These are phyloP conservation scores for Orthonychiurus folsomi DNA, from an alignment of 2,888 invertebrate genomes.

Conservation along the genomic window DNA sequence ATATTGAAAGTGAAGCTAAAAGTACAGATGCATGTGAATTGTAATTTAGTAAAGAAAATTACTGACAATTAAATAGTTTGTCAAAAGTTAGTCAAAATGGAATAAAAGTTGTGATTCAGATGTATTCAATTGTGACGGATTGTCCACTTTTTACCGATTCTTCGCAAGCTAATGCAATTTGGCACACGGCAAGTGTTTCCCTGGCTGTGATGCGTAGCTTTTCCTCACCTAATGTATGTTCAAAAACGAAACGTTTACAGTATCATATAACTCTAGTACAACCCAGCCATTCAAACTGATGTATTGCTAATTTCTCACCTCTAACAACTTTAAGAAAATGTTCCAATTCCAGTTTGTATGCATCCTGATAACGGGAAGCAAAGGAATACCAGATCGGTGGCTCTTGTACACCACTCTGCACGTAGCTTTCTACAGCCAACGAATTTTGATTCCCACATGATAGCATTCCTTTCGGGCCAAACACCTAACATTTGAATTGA, in stretches of 20 bases:
- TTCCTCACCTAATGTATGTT: slow-evolving; percentile 44
- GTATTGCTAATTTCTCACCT: too few species aligned
- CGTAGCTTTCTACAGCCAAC: slow-evolving; percentile 46
- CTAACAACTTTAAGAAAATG: slow-evolving; percentile 54
- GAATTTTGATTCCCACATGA: slow-evolving; percentile 52
- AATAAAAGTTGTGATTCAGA: not conserved
- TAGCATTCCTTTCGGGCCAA: slow-evolving; percentile 54
- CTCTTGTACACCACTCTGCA: slow-evolving; percentile 31
- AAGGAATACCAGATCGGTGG: slow-evolving; percentile 56
- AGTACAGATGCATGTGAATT: not conserved
- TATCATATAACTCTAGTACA: too few species aligned
- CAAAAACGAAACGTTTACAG: slow-evolving; percentile 41
- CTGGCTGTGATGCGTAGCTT: slow-evolving; percentile 47
- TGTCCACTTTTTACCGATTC: slow-evolving; percentile 50
- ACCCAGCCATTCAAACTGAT: too few species aligned
- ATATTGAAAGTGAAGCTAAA: too few species aligned
- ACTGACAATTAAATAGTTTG: not conserved
- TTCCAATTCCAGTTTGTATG: slow-evolving; percentile 52
- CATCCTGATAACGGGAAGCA: slow-evolving; percentile 51
- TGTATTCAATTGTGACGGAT: not conserved
- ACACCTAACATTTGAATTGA: slow-evolving; percentile 47
- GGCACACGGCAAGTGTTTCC: slow-evolving; percentile 52
- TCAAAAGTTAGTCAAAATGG: not conserved
- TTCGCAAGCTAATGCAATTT: slow-evolving; percentile 53
- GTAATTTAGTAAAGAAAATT: not conserved